Conservation (phyloP, 2,113 vertebrate genomes). For the Mustela nigripes region DNA sequence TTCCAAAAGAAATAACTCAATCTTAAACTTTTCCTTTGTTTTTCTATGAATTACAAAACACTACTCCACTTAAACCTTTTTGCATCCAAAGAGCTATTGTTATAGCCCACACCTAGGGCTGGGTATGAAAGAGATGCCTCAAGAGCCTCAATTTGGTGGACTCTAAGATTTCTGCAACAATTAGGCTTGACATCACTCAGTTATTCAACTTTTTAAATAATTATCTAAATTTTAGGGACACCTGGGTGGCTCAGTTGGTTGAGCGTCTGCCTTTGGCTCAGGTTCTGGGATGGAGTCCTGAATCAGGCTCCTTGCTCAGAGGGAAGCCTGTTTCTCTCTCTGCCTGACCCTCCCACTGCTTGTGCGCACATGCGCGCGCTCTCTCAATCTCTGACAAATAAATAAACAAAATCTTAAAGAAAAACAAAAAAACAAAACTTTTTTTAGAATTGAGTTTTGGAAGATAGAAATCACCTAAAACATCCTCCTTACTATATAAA, state of each 20-base stretch:
- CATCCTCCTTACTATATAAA: background rate
- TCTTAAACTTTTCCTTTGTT: background rate
- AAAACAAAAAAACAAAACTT: background rate
- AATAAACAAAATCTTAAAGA: too few relatives aligned
- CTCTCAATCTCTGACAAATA: too few relatives aligned
- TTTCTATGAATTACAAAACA: conserved; percentile 31
- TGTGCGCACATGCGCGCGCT: too few relatives aligned
- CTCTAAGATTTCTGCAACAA: background rate
- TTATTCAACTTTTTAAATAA: background rate
- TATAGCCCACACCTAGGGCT: background rate
- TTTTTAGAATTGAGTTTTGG: conserved; percentile 30
- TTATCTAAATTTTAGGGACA: background rate
- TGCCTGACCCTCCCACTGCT: too few relatives aligned
- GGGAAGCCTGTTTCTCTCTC: too few relatives aligned
- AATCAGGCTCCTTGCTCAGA: too few relatives aligned
- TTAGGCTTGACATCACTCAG: background rate
- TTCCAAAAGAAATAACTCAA: background rate
- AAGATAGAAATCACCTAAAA: conserved; percentile 35
- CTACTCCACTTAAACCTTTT: background rate
- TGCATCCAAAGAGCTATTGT: background rate
- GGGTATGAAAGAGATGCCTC: background rate
- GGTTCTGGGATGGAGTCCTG: too few relatives aligned
- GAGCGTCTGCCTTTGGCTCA: too few relatives aligned
- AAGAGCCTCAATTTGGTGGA: background rate
- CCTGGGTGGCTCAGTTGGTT: too few relatives aligned